Percentiles rank a stretch among this genome's conserved stretches.
phyloP scores from a whole-genome alignment of 1,140 invertebrate species.

The Megathymus violae region DNA sequence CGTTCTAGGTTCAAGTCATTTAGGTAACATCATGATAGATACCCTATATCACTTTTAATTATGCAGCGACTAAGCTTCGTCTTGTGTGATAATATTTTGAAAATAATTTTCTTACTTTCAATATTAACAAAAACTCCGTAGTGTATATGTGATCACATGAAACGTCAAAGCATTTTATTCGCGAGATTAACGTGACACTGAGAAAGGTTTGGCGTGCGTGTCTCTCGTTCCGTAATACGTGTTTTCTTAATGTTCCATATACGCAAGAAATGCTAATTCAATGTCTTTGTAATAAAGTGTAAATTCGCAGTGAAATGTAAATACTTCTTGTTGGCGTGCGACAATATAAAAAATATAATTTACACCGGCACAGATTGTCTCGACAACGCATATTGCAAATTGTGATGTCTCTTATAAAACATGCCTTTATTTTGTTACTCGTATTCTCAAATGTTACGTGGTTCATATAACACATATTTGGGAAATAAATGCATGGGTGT shows the following conservation, averaged over 20 bases:
- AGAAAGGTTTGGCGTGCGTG: slow-evolving; percentile 11
- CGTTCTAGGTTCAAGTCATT: too few relatives aligned
- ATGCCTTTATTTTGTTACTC: neutral
- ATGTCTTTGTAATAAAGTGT: slow-evolving; percentile 6
- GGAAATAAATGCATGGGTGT: neutral
- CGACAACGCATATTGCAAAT: neutral
- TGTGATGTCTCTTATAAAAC: neutral
- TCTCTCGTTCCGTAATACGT: neutral
- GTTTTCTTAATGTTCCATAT: slow-evolving; percentile 2
- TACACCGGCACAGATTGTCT: neutral
- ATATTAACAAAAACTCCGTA: neutral
- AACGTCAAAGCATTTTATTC: slow-evolving; percentile 28
- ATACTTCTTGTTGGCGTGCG: neutral
- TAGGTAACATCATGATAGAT: too few relatives aligned
- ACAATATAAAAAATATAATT: neutral
- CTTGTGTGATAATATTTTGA: too few relatives aligned
- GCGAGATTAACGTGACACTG: slow-evolving; percentile 25
- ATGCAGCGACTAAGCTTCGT: too few relatives aligned
- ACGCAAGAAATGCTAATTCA: neutral
- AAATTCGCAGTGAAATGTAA: neutral
- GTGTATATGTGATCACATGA: slow-evolving; percentile 7
- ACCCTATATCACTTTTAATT: too few relatives aligned
- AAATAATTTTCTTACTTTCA: neutral
- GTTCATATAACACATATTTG: neutral
- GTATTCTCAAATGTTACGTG: neutral